phyloP scores from a whole-genome alignment of 2,888 invertebrate species.

The Rhabditoides inermis region DNA sequence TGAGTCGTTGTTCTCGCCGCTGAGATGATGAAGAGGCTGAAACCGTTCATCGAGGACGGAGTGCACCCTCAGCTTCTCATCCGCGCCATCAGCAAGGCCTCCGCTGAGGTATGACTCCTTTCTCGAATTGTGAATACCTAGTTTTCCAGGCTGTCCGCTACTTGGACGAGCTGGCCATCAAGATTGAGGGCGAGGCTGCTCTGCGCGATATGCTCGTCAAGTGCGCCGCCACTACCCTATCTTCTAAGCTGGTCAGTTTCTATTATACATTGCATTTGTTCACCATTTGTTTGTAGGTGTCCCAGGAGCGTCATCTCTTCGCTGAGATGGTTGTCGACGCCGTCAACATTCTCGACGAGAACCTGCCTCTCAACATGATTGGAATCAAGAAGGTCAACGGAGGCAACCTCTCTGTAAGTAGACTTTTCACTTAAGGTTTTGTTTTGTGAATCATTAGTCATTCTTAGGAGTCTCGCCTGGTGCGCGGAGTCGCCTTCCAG shows the following conservation, averaged over 20 bases:
- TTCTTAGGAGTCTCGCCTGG: constrained; percentile 71
- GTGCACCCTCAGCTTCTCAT: constrained; percentile 86
- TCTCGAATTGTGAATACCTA: not conserved
- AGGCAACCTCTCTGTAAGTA: constrained; percentile 38
- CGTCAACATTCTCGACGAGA: constrained; percentile 74
- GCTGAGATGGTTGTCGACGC: constrained; percentile 95
- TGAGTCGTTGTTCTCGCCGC: constrained; percentile 90
- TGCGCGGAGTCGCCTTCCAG: constrained; percentile 93
- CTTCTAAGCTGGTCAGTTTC: constrained; percentile 75
- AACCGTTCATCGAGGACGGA: constrained; percentile 91
- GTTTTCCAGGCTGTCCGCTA: constrained; percentile 66
- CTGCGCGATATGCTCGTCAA: constrained; percentile 59
- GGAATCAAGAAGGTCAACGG: constrained; percentile 85
- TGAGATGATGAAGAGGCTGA: constrained; percentile 85
- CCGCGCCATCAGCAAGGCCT: constrained; percentile 75
- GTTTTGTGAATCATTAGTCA: not conserved
- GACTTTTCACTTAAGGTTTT: not conserved
- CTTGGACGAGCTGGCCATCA: constrained; percentile 73
- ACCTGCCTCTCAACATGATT: constrained; percentile 92
- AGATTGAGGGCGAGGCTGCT: constrained; percentile 52
- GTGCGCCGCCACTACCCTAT: constrained; percentile 91
- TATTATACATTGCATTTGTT: not conserved
- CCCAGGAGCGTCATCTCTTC: constrained; percentile 89
- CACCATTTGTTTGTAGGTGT: constrained; percentile 50
- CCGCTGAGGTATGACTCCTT: constrained; percentile 59